These are phyloP conservation scores for Adelphocoris suturalis DNA, from an alignment of 2,888 invertebrate genomes.

Conservation along the genomic window DNA sequence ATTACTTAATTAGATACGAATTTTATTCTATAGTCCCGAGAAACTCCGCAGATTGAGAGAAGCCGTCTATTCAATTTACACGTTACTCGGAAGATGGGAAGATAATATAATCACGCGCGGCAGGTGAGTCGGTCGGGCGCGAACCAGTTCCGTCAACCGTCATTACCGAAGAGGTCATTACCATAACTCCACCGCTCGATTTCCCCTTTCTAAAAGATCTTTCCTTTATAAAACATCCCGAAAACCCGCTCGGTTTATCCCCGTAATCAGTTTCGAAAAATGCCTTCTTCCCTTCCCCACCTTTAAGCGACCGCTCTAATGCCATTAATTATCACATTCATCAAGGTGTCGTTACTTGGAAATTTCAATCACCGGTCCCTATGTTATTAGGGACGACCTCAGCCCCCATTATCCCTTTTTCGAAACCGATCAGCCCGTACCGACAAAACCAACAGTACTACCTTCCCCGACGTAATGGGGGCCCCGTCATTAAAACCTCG, in stretches of 20 bases:
- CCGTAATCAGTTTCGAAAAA: slow-evolving; percentile 53
- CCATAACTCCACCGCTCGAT: slow-evolving; percentile 9
- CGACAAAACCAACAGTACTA: slow-evolving; percentile 62
- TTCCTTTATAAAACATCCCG: neutral
- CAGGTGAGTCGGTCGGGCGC: neutral
- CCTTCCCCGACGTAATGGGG: slow-evolving; percentile 26
- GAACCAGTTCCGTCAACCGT: slow-evolving; percentile 18
- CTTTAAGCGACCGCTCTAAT: slow-evolving; percentile 43
- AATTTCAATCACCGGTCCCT: slow-evolving; percentile 60
- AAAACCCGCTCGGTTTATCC: neutral
- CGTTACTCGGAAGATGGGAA: neutral
- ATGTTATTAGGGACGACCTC: slow-evolving; percentile 47
- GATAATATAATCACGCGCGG: neutral
- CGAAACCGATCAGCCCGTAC: slow-evolving; percentile 43
- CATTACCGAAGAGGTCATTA: neutral
- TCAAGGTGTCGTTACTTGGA: slow-evolving; percentile 64
- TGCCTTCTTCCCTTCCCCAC: neutral
- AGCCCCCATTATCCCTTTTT: slow-evolving; percentile 34
- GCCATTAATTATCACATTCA: slow-evolving; percentile 66
- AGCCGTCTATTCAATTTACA: slow-evolving; percentile 33
- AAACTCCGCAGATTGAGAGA: neutral
- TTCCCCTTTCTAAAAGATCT: slow-evolving; percentile 18
- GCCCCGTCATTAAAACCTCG: slow-evolving; percentile 55
- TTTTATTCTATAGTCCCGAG: neutral
- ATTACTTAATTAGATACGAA: too few relatives aligned